phyloP scores from a whole-genome alignment of 2,113 vertebrate species.

The Pholis gunnellus region DNA sequence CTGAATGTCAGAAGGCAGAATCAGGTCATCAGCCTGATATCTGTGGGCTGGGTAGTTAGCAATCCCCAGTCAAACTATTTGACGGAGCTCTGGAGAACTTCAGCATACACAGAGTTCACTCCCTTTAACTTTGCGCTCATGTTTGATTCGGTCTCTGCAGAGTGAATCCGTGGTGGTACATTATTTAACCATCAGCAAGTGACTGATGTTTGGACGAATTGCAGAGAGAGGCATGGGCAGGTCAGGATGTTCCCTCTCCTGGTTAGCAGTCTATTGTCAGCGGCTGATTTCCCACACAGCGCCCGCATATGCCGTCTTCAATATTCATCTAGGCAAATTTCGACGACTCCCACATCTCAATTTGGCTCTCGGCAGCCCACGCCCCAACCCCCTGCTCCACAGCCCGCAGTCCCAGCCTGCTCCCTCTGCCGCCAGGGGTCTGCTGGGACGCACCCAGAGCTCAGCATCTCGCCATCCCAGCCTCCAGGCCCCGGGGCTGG shows the following conservation, averaged over 20 bases:
- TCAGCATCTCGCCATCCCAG: constrained; percentile 65
- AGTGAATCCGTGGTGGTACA: constrained; percentile 35
- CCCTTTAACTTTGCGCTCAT: constrained; percentile 42
- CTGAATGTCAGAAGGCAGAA: constrained; percentile 54
- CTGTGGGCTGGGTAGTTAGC: constrained; percentile 11
- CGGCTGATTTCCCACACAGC: constrained; percentile 74
- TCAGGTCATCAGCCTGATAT: constrained; percentile 21
- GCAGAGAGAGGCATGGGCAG: constrained; percentile 60
- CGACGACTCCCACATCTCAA: constrained; percentile 78
- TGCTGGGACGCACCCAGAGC: constrained; percentile 70
- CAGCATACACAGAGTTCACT: constrained; percentile 36
- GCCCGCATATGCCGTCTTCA: constrained; percentile 63
- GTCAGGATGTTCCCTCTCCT: constrained; percentile 68
- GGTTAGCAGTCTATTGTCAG: constrained; percentile 70
- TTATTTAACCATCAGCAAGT: constrained; percentile 64
- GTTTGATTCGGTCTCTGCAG: constrained; percentile 55
- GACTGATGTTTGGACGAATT: constrained; percentile 76
- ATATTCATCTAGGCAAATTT: constrained; percentile 79
- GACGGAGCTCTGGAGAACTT: constrained; percentile 31
- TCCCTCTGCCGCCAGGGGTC: constrained; percentile 76
- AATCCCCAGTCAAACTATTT: constrained; percentile 9
- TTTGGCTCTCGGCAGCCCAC: constrained; percentile 69
- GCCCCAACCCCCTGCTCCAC: constrained; percentile 44
- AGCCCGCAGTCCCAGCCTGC: constrained; percentile 49
- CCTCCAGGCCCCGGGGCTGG: constrained; percentile 64